Conservation (phyloP, 2,113 vertebrate genomes). For the Strix uralensis region DNA sequence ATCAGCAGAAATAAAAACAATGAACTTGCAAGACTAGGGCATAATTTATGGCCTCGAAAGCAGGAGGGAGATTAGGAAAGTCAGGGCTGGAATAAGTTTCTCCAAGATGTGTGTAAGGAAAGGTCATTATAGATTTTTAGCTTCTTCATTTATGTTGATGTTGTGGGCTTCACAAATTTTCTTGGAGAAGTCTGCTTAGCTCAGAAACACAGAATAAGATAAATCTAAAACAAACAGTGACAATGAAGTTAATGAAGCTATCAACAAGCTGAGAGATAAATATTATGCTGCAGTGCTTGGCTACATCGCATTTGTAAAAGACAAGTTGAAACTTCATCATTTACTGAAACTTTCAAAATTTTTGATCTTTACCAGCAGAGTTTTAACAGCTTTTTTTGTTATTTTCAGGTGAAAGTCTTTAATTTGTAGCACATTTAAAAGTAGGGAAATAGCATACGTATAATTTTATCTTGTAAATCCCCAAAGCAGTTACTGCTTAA, state of each 20-base stretch:
- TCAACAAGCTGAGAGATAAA: background rate
- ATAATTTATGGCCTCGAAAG: background rate
- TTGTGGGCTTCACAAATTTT: background rate
- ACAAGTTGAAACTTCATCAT: background rate
- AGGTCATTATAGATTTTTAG: background rate
- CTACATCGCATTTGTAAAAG: background rate
- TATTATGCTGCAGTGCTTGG: background rate
- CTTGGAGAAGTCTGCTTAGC: background rate
- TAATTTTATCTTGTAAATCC: background rate
- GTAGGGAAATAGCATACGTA: background rate
- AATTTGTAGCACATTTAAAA: background rate
- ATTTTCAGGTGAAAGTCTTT: background rate
- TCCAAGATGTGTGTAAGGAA: background rate
- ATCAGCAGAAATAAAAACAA: background rate
- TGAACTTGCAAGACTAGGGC: background rate
- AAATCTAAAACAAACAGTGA: background rate
- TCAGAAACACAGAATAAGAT: background rate
- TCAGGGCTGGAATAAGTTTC: background rate
- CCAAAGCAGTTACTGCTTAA: background rate
- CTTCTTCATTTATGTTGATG: background rate
- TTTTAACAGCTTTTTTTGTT: background rate
- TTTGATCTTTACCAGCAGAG: background rate
- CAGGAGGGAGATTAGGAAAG: background rate
- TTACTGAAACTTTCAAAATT: background rate
- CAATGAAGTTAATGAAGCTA: background rate